phyloP scores from a whole-genome alignment of 2,113 vertebrate species.

The Ctenomys sociabilis region DNA sequence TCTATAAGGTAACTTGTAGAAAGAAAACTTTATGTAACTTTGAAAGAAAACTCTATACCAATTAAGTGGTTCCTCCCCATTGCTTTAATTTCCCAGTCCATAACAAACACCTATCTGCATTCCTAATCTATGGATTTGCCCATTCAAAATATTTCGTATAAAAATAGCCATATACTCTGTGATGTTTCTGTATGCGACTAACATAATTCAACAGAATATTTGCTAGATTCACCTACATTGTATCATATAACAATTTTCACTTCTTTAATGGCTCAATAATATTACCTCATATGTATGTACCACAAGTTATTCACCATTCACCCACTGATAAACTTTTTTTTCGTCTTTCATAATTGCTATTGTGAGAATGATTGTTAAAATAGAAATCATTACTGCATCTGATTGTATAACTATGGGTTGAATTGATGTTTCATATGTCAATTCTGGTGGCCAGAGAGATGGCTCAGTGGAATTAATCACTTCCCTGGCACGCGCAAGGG shows the following conservation, averaged over 20 bases:
- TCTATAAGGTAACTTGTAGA: too few relatives aligned
- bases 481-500: too few relatives aligned
- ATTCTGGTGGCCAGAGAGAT: too few relatives aligned
- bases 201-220: background rate
- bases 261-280: background rate
- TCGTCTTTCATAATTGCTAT: background rate
- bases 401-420: background rate
- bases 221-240: background rate
- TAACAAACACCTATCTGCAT: background rate
- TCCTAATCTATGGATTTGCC: background rate
- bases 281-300: background rate
- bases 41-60: background rate
- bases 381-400: background rate
- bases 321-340: background rate
- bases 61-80: background rate
- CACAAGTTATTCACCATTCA: background rate
- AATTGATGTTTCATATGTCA: background rate
- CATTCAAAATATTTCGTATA: background rate
- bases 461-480: too few relatives aligned
- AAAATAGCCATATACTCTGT: background rate
- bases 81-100: background rate
- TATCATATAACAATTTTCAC: background rate
- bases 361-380: too few relatives aligned
- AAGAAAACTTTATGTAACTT: background rate
- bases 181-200: background rate